Evolutionary conservation across 2,797 vertebrate species (phyloP), one percentile per base, ranked within the genome.

Genomic region (Denticeps clupeoides): DNA sequence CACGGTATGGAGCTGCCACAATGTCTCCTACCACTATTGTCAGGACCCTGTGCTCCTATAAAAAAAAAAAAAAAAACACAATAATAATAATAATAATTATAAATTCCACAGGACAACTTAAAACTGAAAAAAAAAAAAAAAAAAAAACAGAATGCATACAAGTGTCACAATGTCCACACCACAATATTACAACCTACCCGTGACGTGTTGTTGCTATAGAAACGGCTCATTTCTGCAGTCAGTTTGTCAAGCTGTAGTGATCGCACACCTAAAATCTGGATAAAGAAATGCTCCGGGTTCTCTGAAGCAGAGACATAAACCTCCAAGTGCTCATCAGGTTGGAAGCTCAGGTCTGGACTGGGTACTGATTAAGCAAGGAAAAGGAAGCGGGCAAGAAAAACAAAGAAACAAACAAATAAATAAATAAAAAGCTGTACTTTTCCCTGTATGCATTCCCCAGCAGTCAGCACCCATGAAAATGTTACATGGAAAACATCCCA

Each of bases 241-340:
- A 96, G 85, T 62, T 90, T 87, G 68, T 93, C 87, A 51, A 96
- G 72, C 53, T 90, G 87, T 13, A 90, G 77, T 11, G 84, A 89
- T 15, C 89, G 87, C 1, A 82, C 81, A 0, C 89, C 89, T 2
- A 92, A 53, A 53, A 95, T 88, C 68, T 96, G 92, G 55, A 96
- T 83, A 91, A 91, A 96, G 74, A 95, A 95, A 66, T 92, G 91
- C 38, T 80, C 73, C 1, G 92, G 92, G 61, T 82, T 87, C 51
- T 91, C 90, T 0, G 67, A 58, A 0, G 92, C 91, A 0, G 90
- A 95, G 24, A 96, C 83, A 0, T 86, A 94, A 16, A 94, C 88
- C 22, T 96, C 91, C 0, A 93, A 70, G 67, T 87, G 84, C 56
- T 94, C 89, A 1, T 89, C 87, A 0, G 86, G 86, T 7, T 81